A percentile compares a stretch with the other conserved stretches of the same genome.
Conservation (phyloP, 2,888 invertebrate species). For the Hyposoter dolosus region DNA sequence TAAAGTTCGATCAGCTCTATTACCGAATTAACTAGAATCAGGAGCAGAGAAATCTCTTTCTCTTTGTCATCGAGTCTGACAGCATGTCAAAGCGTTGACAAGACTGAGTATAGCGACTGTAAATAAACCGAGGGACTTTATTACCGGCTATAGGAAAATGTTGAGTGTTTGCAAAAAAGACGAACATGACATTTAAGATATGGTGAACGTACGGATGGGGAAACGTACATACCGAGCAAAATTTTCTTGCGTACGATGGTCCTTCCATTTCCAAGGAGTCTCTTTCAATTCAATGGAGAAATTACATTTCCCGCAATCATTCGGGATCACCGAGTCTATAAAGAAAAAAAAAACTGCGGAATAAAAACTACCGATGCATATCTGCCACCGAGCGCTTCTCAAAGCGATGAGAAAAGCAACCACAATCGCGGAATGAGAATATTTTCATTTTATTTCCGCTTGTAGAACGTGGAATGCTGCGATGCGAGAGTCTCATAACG, state of each 20-base stretch:
- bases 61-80: too few relatives aligned
- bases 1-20: too few relatives aligned
- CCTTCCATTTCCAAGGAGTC: not conserved
- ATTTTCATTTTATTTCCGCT: not conserved
- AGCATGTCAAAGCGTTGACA: not conserved
- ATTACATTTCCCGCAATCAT: constrained; percentile 38
- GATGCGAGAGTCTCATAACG: constrained; percentile 9
- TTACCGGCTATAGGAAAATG: not conserved
- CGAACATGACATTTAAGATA: constrained; percentile 24
- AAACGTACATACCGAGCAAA: not conserved
- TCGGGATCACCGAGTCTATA: not conserved
- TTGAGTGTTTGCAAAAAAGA: not conserved
- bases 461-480: not conserved
- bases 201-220: not conserved
- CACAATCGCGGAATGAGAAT: not conserved
- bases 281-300: constrained; percentile 25
- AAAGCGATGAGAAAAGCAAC: not conserved
- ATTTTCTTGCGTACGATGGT: constrained; percentile 2
- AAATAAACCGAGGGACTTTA: not conserved
- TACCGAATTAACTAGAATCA: not conserved
- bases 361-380: not conserved
- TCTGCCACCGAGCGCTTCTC: not conserved
- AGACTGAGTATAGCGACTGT: not conserved
- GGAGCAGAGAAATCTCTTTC: not conserved
- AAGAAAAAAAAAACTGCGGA: not conserved